Base-by-base conservation (phyloP, 2,888 invertebrate genomes). In the Ypsolopha scabrella region DNA sequence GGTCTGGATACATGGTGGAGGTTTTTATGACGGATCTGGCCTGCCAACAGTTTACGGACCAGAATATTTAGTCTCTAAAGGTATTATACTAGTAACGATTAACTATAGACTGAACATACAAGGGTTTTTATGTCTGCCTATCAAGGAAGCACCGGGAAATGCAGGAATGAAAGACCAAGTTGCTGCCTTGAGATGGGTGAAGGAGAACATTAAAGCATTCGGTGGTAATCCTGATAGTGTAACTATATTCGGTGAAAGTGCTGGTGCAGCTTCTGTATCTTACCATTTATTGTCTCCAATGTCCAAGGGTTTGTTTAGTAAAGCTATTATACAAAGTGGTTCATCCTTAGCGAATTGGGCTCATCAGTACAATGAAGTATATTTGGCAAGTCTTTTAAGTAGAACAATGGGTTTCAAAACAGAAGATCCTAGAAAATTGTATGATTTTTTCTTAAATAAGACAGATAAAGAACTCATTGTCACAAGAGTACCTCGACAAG, bases 1-100 rank as follows among this genome's bases (percentile, higher is more conserved):
- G 83, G 67, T 77, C 6, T 82, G 67, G 52, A 68, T 85, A 1
- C 85, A 85, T 36, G 85, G 85, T 6, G 85, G 85, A 53, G 83
- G 75, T 0, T 86, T 65, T 56, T 75, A 68, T 38, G 61, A 70
- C 46, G 81, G 81, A 0, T 77, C 80, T 0, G 67, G 68, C 0
- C 61, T 65, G 6, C 59, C 61, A 2, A 1, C 65, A 0, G 6
- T 79, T 1, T 83, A 78, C 14, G 82, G 82, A 0, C 80, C 83
- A 0, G 65, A 73, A 13, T 78, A 76, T 53, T 57, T 86, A 48
- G 64, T 76, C 0, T 37, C 61, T 6, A 75, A 81, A 61, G 71
- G 63, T 11, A 71, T 83, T 0, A 68, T 83, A 39, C 59, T 82
- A n/a, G 74, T 83, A 1, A 70, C 75, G 2, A 56, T 79, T 1